Conservation (phyloP, 2,888 invertebrate genomes). For the Chrysotoxum bicinctum region DNA sequence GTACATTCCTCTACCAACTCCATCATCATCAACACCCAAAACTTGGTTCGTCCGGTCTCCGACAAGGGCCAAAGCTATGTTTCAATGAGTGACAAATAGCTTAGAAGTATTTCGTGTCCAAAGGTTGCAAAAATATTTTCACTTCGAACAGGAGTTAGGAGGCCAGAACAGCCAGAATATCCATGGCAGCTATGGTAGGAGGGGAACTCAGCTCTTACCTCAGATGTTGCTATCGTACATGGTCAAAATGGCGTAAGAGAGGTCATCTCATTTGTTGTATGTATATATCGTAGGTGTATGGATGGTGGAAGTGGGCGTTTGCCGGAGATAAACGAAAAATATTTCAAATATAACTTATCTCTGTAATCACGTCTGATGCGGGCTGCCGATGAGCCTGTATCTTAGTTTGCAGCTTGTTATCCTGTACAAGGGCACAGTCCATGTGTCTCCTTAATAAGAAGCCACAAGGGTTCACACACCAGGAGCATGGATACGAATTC, state of each 20-base stretch:
- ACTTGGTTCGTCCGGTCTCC: slow-evolving; percentile 23
- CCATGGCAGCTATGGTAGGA: background rate
- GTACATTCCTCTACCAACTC: background rate
- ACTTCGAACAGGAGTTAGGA: slow-evolving; percentile 8
- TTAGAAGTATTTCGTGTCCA: slow-evolving; percentile 61
- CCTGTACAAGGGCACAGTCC: background rate
- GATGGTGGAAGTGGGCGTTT: background rate
- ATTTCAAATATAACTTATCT: slow-evolving; percentile 57
- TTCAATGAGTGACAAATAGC: slow-evolving; percentile 65
- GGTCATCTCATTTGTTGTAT: slow-evolving; percentile 48
- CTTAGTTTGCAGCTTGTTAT: slow-evolving; percentile 7
- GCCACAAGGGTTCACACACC: slow-evolving; percentile 6
- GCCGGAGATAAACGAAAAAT: slow-evolving; percentile 7
- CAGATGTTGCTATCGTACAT: background rate
- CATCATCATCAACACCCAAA: background rate
- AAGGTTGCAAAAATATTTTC: slow-evolving; percentile 68
- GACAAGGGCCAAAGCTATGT: slow-evolving; percentile 46
- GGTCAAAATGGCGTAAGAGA: slow-evolving; percentile 24
- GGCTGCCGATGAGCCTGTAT: slow-evolving; percentile 8
- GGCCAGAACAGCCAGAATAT: background rate
- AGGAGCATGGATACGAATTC: slow-evolving; percentile 19
- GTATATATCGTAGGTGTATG: background rate
- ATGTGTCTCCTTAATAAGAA: slow-evolving; percentile 35
- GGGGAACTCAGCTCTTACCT: background rate
- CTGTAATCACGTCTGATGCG: slow-evolving; percentile 15